A percentile compares a stretch with the other conserved stretches of the same genome.
These are phyloP conservation scores for Muraenolepis orangiensis DNA, from an alignment of 2,797 vertebrate genomes.

Conservation along the genomic window DNA sequence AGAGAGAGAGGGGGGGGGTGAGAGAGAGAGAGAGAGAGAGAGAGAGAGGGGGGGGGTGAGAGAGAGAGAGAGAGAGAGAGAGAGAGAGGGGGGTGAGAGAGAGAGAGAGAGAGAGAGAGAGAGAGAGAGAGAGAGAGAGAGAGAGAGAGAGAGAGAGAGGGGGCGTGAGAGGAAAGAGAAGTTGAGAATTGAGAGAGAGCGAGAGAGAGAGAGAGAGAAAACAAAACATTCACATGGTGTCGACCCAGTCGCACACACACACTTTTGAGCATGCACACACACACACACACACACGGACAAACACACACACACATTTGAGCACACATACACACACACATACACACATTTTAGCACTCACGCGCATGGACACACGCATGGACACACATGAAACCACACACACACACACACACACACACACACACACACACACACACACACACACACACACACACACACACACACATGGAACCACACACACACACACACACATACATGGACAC, in stretches of 20 bases:
- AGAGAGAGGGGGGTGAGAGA: constrained; percentile 31
- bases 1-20: constrained; percentile 50
- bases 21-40: too few species aligned
- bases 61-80: constrained; percentile 39
- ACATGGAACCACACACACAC: too few species aligned
- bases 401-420: constrained; percentile 36
- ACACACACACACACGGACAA: too few species aligned
- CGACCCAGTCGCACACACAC: constrained; percentile 6
- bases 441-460: too few species aligned
- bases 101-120: constrained; percentile 30
- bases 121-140: constrained; percentile 52
- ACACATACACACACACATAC: too few species aligned
- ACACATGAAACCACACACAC: constrained; percentile 13
- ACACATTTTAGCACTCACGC: too few species aligned
- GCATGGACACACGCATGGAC: constrained; percentile 14
- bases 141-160: constrained; percentile 31
- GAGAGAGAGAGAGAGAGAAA: constrained; percentile 43
- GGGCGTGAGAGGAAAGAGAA: constrained; percentile 62
- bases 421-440: too few species aligned
- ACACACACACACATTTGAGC: too few species aligned
- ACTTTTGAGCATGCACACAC: constrained; percentile 32
- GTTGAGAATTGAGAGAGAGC: constrained; percentile 19
- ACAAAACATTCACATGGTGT: constrained; percentile 66
- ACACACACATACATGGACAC: constrained; percentile 35
- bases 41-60: constrained; percentile 21